Conservation (phyloP, 2,113 vertebrate species). For the Apeltes quadracus region DNA sequence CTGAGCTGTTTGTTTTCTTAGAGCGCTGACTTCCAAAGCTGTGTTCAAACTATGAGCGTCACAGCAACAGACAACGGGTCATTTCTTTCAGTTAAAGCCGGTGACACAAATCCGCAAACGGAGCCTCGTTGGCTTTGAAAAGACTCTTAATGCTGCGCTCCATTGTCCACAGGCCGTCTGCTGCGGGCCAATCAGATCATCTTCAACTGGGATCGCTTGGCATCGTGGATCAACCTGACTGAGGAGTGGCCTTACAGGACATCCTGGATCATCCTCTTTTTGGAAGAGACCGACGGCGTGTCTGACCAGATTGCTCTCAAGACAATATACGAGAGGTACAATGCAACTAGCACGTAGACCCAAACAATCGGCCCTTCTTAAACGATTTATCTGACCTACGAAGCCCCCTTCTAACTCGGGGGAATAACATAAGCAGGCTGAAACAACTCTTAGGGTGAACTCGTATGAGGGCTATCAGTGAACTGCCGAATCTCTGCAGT, state of each 20-base stretch:
- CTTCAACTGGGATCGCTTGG: constrained; percentile 97
- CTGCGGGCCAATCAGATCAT: constrained; percentile 96
- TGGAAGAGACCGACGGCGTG: constrained; percentile 93
- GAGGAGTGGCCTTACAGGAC: constrained; percentile 99
- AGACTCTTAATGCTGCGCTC: neutral
- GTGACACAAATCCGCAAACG: neutral
- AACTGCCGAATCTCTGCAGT: neutral
- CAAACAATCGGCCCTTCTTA: neutral
- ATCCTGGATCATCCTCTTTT: constrained; percentile 95
- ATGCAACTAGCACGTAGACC: neutral
- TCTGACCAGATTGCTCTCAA: constrained; percentile 91
- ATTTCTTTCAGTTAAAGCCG: neutral
- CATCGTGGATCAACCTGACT: constrained; percentile 98
- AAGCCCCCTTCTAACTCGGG: neutral
- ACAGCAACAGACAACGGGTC: neutral
- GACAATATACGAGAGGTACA: constrained; percentile 94
- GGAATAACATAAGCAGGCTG: neutral
- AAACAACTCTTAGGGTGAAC: neutral
- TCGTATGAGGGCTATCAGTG: neutral
- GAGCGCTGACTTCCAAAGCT: neutral
- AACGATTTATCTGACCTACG: neutral
- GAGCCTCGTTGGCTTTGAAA: neutral
- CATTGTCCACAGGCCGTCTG: constrained; percentile 84
- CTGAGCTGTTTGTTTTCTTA: neutral
- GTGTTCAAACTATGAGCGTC: neutral